A percentile compares a stretch with the other conserved stretches of the same genome.
Evolutionary conservation across 2,113 vertebrate species (phyloP).

Genomic region (Cynoglossus semilaevis): DNA sequence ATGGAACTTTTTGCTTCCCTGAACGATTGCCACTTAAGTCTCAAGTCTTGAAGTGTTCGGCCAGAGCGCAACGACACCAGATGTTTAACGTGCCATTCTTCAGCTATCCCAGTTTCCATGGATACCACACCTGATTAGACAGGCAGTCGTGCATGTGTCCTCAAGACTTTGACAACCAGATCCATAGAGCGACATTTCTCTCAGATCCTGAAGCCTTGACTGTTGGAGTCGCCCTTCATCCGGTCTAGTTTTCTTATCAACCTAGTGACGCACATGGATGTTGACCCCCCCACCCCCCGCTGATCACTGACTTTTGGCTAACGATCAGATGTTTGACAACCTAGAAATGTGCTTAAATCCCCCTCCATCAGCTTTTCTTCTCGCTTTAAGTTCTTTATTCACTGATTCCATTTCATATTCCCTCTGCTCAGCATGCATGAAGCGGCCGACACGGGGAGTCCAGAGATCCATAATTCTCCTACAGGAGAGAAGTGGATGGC

Average conservation of each 20-base stretch:
- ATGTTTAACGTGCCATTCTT: constrained; percentile 57
- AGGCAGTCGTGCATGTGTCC: constrained; percentile 61
- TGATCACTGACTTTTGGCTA: constrained; percentile 22
- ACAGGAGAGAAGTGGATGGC: constrained; percentile 68
- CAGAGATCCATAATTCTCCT: constrained; percentile 70
- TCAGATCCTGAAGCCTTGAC: constrained; percentile 22
- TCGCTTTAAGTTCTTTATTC: constrained; percentile 55
- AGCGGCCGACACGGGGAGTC: constrained; percentile 46
- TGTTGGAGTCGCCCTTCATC: constrained; percentile 23
- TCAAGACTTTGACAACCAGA: constrained; percentile 56
- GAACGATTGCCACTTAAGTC: constrained; percentile 34
- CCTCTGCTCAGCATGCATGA: constrained; percentile 68
- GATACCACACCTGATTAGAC: constrained; percentile 71
- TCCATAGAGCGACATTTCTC: constrained; percentile 42
- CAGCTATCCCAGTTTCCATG: constrained; percentile 72
- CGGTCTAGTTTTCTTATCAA: constrained; percentile 31
- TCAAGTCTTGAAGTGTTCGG: constrained; percentile 43
- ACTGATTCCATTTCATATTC: constrained; percentile 46
- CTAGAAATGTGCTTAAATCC: constrained; percentile 40
- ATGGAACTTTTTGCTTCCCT: no score
- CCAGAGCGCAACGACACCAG: constrained; percentile 41
- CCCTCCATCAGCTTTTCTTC: constrained; percentile 28
- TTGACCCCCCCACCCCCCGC: constrained; percentile 28
- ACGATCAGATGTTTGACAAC: constrained; percentile 57
- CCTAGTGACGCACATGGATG: constrained; percentile 23